phyloP scores from a whole-genome alignment of 2,113 vertebrate species.

The Nannobrachium achirus region DNA sequence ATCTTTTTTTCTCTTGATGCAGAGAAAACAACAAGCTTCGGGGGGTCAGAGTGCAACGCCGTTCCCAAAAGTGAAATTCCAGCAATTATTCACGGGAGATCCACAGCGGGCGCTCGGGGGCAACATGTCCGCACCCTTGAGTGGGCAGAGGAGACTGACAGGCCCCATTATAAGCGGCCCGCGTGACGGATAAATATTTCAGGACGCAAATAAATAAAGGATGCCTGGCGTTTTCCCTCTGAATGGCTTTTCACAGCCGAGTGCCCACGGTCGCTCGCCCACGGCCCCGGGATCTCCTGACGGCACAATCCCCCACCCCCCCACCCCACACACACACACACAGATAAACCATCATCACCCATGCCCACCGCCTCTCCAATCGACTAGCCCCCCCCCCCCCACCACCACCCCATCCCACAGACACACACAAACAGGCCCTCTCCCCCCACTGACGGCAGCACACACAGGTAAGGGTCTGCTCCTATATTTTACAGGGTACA shows the following conservation, averaged over 20 bases:
- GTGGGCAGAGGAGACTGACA: constrained; percentile 88
- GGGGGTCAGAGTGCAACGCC: constrained; percentile 74
- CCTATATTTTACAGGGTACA: constrained; percentile 79
- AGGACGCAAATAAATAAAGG: constrained; percentile 99
- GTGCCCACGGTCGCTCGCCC: constrained; percentile 85
- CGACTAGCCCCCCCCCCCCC: constrained; percentile 30
- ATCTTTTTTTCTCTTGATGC: constrained; percentile 71
- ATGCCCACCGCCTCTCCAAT: constrained; percentile 31
- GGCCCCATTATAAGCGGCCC: constrained; percentile 93
- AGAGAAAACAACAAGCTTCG: constrained; percentile 73
- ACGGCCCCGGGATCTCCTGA: constrained; percentile 80
- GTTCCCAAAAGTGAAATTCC: constrained; percentile 85
- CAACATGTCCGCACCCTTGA: constrained; percentile 82
- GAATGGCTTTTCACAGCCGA: constrained; percentile 90
- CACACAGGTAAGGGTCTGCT: constrained; percentile 78
- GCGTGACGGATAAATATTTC: constrained; percentile 98
- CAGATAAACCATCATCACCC: constrained; percentile 28
- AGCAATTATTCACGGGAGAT: constrained; percentile 85
- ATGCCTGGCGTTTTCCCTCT: constrained; percentile 90
- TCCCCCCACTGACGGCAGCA: constrained; percentile 55
- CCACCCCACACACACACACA: constrained; percentile 9
- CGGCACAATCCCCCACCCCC: constrained; percentile 69
- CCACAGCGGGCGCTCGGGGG: constrained; percentile 77
- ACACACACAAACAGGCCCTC: constrained; percentile 1
- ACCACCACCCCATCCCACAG: constrained; percentile 18